Conservation (phyloP, 2,113 vertebrate species). For the Passer domesticus region DNA sequence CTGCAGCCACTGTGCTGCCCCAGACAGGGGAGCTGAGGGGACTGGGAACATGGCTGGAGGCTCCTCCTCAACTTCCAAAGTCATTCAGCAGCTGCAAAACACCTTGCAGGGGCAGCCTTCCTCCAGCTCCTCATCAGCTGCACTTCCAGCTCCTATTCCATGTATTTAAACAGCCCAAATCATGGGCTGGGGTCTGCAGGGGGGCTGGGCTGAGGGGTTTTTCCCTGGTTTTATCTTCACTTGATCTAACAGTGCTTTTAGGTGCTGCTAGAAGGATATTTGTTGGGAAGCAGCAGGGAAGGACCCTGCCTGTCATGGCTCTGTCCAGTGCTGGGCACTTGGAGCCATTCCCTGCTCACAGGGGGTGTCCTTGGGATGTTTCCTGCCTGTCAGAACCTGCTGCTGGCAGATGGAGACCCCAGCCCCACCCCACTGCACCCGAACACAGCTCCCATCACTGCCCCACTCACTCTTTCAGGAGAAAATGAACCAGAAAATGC, state of each 20-base stretch:
- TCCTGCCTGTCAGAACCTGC: neutral
- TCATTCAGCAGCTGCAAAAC: neutral
- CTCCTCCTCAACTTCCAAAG: neutral
- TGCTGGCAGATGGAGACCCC: neutral
- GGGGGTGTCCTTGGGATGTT: neutral
- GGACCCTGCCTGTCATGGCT: neutral
- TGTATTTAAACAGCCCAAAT: fast-evolving
- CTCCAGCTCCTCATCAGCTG: neutral
- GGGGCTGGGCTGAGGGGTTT: neutral
- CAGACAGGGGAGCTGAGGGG: neutral
- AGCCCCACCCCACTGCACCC: neutral
- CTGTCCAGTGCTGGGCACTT: fast-evolving
- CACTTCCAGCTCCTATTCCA: neutral
- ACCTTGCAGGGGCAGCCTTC: neutral
- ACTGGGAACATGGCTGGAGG: neutral
- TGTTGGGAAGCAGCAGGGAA: neutral
- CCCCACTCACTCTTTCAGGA: fast-evolving
- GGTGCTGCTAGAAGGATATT: neutral
- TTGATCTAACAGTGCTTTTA: neutral
- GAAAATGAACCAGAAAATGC: neutral
- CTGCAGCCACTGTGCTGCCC: neutral
- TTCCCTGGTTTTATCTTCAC: neutral
- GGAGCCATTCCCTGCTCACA: neutral
- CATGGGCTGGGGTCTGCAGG: neutral
- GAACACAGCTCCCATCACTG: neutral